Evolutionary conservation across 2,113 vertebrate genomes (phyloP).

Genomic region (Speoplatyrhinus poulsoni): DNA sequence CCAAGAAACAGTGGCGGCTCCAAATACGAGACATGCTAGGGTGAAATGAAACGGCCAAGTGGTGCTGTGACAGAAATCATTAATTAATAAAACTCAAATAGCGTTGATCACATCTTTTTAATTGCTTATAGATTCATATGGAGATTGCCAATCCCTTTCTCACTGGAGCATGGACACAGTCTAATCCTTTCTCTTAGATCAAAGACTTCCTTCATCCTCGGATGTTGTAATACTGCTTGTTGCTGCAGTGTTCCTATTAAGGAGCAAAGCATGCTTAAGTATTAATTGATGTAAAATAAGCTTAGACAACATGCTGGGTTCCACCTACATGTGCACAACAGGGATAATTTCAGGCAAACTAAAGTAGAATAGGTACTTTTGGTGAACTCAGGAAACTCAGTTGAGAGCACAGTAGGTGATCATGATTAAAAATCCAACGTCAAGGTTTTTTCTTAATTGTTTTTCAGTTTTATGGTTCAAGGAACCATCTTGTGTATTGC

Average conservation of each 20-base stretch:
- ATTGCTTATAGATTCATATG: not conserved
- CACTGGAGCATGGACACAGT: slow-evolving; percentile 29
- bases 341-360: slow-evolving; percentile 19
- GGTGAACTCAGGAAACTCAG: not conserved
- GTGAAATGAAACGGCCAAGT: not conserved
- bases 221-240: slow-evolving; percentile 29
- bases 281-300: slow-evolving; percentile 23
- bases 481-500: no score
- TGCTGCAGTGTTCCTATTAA: slow-evolving; percentile 20
- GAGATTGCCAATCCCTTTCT: slow-evolving; percentile 3
- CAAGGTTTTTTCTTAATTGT: slow-evolving; percentile 2
- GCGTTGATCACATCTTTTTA: not conserved
- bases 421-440: slow-evolving; percentile 44
- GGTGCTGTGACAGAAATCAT: slow-evolving; percentile 9
- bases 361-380: not conserved
- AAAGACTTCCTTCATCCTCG: slow-evolving; percentile 36
- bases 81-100: not conserved
- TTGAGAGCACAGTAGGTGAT: not conserved
- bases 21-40: slow-evolving; percentile 1
- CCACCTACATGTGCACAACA: slow-evolving; percentile 10
- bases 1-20: not conserved
- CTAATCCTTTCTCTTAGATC: slow-evolving; percentile 25
- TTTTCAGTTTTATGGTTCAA: no score
- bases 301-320: not conserved
- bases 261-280: slow-evolving; percentile 10